Evolutionary conservation across 2,113 vertebrate species (phyloP).

Genomic region (zebrafish (Danio rerio)): DNA sequence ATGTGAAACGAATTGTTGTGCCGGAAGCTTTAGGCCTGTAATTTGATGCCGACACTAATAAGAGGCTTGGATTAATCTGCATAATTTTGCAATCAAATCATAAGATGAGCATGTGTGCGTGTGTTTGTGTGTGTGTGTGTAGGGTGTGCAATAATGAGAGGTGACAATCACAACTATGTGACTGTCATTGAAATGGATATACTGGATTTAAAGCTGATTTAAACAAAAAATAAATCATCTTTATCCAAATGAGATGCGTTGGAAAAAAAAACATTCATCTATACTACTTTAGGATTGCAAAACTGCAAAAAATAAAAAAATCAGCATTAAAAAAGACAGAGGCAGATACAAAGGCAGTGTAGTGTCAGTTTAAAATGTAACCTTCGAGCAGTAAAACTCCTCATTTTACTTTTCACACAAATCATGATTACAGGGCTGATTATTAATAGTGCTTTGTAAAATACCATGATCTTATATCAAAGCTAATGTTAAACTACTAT

Average conservation of each 20-base stretch:
- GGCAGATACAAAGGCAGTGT: not conserved
- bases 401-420: not conserved
- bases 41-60: slow-evolving; percentile 67
- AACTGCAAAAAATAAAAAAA: no score
- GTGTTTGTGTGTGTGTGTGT: not conserved
- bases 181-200: not conserved
- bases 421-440: not conserved
- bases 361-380: not conserved
- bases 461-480: no score
- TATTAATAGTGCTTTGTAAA: not conserved
- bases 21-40: slow-evolving; percentile 69
- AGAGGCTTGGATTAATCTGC: slow-evolving; percentile 31
- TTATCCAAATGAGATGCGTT: no score
- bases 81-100: slow-evolving; percentile 30
- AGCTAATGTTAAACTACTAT: no score
- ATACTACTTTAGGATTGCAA: no score
- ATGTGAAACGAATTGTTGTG: slow-evolving; percentile 71
- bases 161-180: slow-evolving; percentile 13
- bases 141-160: slow-evolving; percentile 5
- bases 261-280: not conserved
- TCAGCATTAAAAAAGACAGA: no score
- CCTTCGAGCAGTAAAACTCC: not conserved
- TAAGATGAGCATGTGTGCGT: slow-evolving; percentile 6
- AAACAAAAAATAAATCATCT: not conserved
- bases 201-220: not conserved